Base-by-base conservation (phyloP, 2,113 vertebrate species). In the Notiomystis cincta region DNA sequence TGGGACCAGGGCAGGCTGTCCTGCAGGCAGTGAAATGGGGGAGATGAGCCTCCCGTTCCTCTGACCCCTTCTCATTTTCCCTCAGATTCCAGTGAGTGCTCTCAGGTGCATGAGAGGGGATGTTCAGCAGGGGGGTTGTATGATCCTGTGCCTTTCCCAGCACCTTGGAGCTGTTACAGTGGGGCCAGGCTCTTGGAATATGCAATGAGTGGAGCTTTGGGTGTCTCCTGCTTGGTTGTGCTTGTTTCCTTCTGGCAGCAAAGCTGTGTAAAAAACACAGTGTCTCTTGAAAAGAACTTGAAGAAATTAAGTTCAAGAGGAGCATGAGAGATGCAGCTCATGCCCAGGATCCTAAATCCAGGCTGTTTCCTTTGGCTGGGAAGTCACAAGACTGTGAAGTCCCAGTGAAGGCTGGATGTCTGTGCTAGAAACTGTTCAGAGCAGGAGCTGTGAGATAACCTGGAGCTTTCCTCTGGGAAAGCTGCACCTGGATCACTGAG, bases 91-190 rank as follows among this genome's bases (percentile, higher is more conserved):
- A 45, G 0, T 24, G 22, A 51, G 28, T 11, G 33, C 27, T 76
- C 51, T 47, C 51, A 82, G 48, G 37, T 60, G 57, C n/a, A 2
- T 7, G 33, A 76, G 24, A 9, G 8, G 47, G 50, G 61, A 42
- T 77, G 31, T 14, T 44, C 61, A 73, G 40, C 28, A 10, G 3
- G 9, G 53, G 15, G 16, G 2, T 6, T 2, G 0, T 40, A 4
- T 1, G 19, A 21, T 13, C 28, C 28, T 33, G 17, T 38, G 37
- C 66, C n/a, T 77, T 56, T 73, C 50, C 20, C 40, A 45, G 62
- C 40, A 58, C 18, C 45, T 40, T 42, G 11, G 60, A 69, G 22
- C 15, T 47, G 51, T 45, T 23, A 9, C 4, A 19, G 17, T 4
- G 27, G 30, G 18, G 10, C 21, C 4, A 2, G 15, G n/a, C 45